Evolutionary conservation across 2,888 invertebrate genomes (phyloP).

Genomic region (Hipparchia semele): DNA sequence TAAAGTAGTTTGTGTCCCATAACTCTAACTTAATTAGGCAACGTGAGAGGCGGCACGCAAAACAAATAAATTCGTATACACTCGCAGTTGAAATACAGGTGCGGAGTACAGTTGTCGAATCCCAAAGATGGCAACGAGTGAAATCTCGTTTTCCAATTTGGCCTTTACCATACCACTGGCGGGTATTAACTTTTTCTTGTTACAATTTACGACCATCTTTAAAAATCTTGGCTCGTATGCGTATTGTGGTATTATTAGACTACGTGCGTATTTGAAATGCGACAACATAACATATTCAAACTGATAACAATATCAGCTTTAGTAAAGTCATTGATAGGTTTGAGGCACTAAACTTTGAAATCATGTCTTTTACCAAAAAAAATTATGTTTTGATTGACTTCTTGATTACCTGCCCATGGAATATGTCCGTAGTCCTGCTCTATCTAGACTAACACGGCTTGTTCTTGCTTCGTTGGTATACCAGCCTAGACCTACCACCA

Average conservation of each 20-base stretch:
- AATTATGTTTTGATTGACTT: too few relatives aligned
- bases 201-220: slow-evolving; percentile 36
- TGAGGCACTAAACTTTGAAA: neutral
- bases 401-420: neutral
- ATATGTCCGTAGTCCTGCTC: slow-evolving; percentile 20
- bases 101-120: slow-evolving; percentile 44
- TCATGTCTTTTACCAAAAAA: neutral
- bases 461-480: too few relatives aligned
- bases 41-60: slow-evolving; percentile 31
- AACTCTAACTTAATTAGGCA: slow-evolving; percentile 38
- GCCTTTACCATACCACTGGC: slow-evolving; percentile 48
- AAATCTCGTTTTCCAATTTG: slow-evolving; percentile 60
- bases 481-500: too few relatives aligned
- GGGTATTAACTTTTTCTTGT: slow-evolving; percentile 41
- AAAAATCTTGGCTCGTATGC: slow-evolving; percentile 27
- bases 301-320: neutral
- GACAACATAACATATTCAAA: neutral
- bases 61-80: slow-evolving; percentile 39
- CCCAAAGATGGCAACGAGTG: slow-evolving; percentile 57
- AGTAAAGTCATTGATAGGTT: neutral
- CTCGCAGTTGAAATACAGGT: slow-evolving; percentile 36
- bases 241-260: slow-evolving; percentile 27
- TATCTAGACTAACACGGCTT: too few relatives aligned
- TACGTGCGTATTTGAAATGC: slow-evolving; percentile 22
- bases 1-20: slow-evolving; percentile 25